Evolutionary conservation across 23 tunicate genomes (phyloP), one percentile per base, ranked within the genome.

Genomic region (Halocynthia roretzi): DNA sequence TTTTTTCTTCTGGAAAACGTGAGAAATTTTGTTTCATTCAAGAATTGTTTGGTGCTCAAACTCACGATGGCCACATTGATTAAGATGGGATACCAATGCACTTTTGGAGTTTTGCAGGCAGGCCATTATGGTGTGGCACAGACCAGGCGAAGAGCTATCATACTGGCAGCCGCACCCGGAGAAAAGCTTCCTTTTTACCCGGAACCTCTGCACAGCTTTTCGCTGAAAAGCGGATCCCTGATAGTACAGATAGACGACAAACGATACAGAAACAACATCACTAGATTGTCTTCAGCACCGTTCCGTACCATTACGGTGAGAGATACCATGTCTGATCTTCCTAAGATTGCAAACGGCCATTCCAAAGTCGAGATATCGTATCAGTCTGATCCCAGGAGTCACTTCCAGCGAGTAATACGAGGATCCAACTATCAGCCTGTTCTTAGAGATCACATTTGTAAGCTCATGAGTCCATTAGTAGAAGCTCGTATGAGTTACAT

Each of bases 101-200:
- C 92, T 14, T 92, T 92, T 52, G 98, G 88, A 7, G 78, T 92
- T 15, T 61, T 92, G 56, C 91, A 92, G 61, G 98, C 98, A 8
- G 98, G 98, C 18, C 92, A 92, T 68, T 92, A 92, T 54, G 98
- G 98, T 5, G 92, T 83, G 12, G 84, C 98, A 5, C 98, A 92
- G 57, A 86, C 92, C 50, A 68, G 98, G 14, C 87, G 92, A 5
- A 64, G 98, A 18, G 98, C 92, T 7, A 92, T 92, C 50, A 86
- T 92, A 7, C 63, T 92, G 5, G 98, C 98, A 53, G 87, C 98
- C 10, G 92, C 98, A 6, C 98, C 98, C 15, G 92, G 92, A 10
- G 98, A 92, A 67, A 67, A 78, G 54, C 61, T 92, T 6, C 98
- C 98, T 40, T 77, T 82, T 9, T 92, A 78, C 64, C 98, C 98